Evolutionary conservation across 2,888 invertebrate species (phyloP).

Genomic region (Lissonota sp.): DNA sequence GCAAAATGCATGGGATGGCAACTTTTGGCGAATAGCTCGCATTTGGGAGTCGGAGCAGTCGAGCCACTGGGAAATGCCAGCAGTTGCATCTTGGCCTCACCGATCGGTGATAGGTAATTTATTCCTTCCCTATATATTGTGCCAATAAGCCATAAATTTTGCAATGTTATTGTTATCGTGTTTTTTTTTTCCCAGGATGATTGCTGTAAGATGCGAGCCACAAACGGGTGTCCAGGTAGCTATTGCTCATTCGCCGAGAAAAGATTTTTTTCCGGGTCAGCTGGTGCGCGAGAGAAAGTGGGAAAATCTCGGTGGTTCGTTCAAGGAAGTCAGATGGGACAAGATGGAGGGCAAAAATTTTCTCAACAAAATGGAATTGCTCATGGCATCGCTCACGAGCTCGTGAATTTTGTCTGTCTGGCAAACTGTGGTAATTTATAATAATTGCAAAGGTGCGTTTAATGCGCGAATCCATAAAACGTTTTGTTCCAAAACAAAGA

Average conservation of each 20-base stretch:
- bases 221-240: slow-evolving; percentile 95
- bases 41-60: slow-evolving; percentile 94
- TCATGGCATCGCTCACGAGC: slow-evolving; percentile 95
- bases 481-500: too few species aligned
- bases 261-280: slow-evolving; percentile 94
- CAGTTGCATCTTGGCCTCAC: slow-evolving; percentile 95
- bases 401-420: slow-evolving; percentile 83
- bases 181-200: slow-evolving; percentile 86
- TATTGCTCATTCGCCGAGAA: slow-evolving; percentile 94
- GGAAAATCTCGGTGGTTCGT: slow-evolving; percentile 97
- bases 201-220: slow-evolving; percentile 95
- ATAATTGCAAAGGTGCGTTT: too few species aligned
- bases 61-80: slow-evolving; percentile 97
- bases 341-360: slow-evolving; percentile 99
- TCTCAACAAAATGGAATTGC: slow-evolving; percentile 97
- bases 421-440: too few species aligned
- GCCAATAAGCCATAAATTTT: neutral
- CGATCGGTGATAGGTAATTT: slow-evolving; percentile 89
- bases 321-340: slow-evolving; percentile 95
- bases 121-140: too few species aligned
- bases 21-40: slow-evolving; percentile 93
- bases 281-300: slow-evolving; percentile 96
- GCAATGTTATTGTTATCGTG: neutral
- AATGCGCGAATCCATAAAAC: too few species aligned
- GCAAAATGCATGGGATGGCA: slow-evolving; percentile 99